Conservation (phyloP, 2,113 vertebrate species). For the Pterocles gutturalis region DNA sequence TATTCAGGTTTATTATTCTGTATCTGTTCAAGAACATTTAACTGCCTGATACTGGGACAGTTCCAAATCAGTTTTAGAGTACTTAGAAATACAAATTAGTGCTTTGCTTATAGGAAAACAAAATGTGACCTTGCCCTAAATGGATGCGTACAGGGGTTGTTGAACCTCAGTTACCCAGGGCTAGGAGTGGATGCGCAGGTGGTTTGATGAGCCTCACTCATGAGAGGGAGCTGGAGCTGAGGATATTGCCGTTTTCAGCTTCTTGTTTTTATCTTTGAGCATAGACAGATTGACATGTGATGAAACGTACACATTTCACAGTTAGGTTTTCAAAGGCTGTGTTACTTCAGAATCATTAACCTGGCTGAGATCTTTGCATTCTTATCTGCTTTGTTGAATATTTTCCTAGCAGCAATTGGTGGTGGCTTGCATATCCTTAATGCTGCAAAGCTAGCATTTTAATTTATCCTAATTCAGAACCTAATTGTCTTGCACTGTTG, state of each 20-base stretch:
- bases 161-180: not conserved
- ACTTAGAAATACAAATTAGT: not conserved
- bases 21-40: not conserved
- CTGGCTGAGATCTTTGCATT: slow-evolving; percentile 24
- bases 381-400: slow-evolving; percentile 51
- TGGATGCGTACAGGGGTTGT: accelerated
- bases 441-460: slow-evolving; percentile 80
- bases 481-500: slow-evolving; percentile 83
- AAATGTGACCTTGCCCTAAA: not conserved
- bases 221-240: not conserved
- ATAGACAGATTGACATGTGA: not conserved
- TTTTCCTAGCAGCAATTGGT: slow-evolving; percentile 62
- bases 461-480: slow-evolving; percentile 84
- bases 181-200: not conserved
- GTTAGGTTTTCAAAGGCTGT: slow-evolving; percentile 15
- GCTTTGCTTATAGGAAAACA: not conserved
- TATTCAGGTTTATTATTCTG: not conserved
- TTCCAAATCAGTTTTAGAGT: not conserved
- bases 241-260: not conserved
- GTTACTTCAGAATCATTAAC: slow-evolving; percentile 44
- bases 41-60: not conserved
- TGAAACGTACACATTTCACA: not conserved
- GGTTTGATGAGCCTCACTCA: not conserved
- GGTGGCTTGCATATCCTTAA: slow-evolving; percentile 70
- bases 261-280: not conserved